phyloP scores from a whole-genome alignment of 2,113 vertebrate genomes.

The Upupa epops region DNA sequence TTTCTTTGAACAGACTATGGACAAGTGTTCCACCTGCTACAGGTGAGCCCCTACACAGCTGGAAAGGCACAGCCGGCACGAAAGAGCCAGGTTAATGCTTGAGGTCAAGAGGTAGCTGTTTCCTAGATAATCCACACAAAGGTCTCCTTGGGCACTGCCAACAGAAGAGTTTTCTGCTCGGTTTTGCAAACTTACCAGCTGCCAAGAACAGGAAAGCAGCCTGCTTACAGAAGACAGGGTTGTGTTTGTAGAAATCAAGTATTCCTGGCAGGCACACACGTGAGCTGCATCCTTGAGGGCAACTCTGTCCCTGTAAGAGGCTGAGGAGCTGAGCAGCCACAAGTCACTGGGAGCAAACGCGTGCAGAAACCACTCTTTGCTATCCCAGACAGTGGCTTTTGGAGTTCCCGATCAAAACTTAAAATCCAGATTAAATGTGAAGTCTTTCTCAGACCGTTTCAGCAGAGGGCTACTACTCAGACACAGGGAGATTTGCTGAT shows the following conservation, averaged over 20 bases:
- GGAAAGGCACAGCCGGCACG: neutral
- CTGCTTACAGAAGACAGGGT: neutral
- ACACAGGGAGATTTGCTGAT: neutral
- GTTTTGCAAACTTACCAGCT: neutral
- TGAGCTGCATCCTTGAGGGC: conserved; percentile 9
- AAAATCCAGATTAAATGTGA: conserved; percentile 4
- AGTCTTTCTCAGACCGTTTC: neutral
- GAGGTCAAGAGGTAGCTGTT: neutral
- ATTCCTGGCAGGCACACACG: conserved; percentile 21
- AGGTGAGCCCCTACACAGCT: neutral
- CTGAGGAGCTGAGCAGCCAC: neutral
- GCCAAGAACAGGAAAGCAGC: neutral
- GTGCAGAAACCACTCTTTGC: conserved; percentile 11
- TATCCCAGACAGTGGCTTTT: neutral
- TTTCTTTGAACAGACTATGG: rapidly evolving
- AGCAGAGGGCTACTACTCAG: neutral
- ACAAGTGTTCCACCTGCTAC: neutral
- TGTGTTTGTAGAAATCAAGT: conserved; percentile 52
- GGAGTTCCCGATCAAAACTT: neutral
- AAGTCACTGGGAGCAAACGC: neutral
- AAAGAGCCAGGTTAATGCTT: neutral
- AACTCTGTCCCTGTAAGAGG: neutral
- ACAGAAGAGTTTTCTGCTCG: neutral
- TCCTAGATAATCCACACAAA: neutral
- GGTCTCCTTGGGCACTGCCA: neutral